These are phyloP conservation scores for Apocheima hispidaria DNA, from an alignment of 2,888 invertebrate genomes.

Conservation along the genomic window DNA sequence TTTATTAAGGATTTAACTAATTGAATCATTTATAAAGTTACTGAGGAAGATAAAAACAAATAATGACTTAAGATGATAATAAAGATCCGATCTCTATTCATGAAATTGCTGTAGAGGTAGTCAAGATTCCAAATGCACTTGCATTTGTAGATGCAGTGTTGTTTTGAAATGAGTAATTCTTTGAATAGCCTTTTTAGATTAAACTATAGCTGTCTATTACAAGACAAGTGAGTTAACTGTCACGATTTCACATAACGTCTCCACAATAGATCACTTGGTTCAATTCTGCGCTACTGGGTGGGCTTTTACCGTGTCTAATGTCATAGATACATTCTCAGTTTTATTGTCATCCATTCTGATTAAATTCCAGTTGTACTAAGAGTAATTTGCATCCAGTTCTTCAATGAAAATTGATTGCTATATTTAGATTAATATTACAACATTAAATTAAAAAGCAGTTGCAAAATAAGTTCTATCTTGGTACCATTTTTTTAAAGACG, in stretches of 20 bases:
- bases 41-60: slow-evolving; percentile 15
- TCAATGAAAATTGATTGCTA: background rate
- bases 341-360: slow-evolving; percentile 1
- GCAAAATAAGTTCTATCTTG: no score
- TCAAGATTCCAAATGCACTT: slow-evolving; percentile 13
- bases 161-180: slow-evolving; percentile 21
- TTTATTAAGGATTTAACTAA: background rate
- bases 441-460: background rate
- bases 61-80: slow-evolving; percentile 9
- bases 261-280: background rate
- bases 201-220: background rate
- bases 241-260: background rate
- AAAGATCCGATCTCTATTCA: slow-evolving; percentile 12
- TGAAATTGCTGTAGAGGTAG: slow-evolving; percentile 14
- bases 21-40: slow-evolving; percentile 5
- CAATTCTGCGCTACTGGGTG: background rate
- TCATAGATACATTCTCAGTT: background rate
- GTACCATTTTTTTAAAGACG: no score
- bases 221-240: background rate
- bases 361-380: background rate
- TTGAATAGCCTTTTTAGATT: slow-evolving; percentile 17
- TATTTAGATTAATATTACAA: background rate
- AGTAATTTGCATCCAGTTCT: background rate
- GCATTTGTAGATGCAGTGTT: slow-evolving; percentile 22
- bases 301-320: background rate